Conservation (phyloP, 2,113 vertebrate species). For the Neotoma lepida region DNA sequence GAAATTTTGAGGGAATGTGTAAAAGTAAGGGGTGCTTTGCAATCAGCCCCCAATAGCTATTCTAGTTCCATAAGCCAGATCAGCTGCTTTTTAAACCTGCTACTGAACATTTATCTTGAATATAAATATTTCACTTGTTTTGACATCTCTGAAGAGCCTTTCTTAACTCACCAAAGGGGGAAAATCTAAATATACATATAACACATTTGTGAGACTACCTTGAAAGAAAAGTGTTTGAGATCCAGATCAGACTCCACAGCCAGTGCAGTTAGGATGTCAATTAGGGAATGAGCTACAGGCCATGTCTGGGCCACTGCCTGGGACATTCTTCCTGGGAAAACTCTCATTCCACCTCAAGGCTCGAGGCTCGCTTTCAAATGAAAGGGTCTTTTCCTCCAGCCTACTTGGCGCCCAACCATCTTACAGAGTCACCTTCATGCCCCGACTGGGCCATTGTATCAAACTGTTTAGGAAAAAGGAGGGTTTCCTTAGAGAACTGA, state of each 20-base stretch:
- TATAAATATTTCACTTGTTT: slow-evolving; percentile 78
- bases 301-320: background rate
- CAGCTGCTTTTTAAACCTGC: slow-evolving; percentile 66
- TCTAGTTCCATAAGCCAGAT: slow-evolving; percentile 62
- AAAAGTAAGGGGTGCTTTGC: slow-evolving; percentile 52
- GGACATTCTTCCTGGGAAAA: slow-evolving; percentile 1
- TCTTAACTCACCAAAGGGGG: slow-evolving; percentile 64
- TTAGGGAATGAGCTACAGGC: background rate
- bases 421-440: background rate
- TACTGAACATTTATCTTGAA: slow-evolving; percentile 71
- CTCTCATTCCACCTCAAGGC: background rate
- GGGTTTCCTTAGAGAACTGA: background rate
- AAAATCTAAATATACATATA: slow-evolving; percentile 66
- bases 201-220: slow-evolving; percentile 71
- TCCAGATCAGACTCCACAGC: slow-evolving; percentile 1
- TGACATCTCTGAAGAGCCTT: slow-evolving; percentile 75
- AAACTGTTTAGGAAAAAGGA: slow-evolving; percentile 29
- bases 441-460: background rate
- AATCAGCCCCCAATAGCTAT: slow-evolving; percentile 55
- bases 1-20: slow-evolving; percentile 33
- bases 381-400: background rate
- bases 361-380: background rate
- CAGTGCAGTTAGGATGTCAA: background rate
- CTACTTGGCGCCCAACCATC: background rate
- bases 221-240: slow-evolving; percentile 60